Evolutionary conservation across 2,113 vertebrate genomes (phyloP), one percentile per base, ranked within the genome.

Genomic region (Heterotis niloticus): DNA sequence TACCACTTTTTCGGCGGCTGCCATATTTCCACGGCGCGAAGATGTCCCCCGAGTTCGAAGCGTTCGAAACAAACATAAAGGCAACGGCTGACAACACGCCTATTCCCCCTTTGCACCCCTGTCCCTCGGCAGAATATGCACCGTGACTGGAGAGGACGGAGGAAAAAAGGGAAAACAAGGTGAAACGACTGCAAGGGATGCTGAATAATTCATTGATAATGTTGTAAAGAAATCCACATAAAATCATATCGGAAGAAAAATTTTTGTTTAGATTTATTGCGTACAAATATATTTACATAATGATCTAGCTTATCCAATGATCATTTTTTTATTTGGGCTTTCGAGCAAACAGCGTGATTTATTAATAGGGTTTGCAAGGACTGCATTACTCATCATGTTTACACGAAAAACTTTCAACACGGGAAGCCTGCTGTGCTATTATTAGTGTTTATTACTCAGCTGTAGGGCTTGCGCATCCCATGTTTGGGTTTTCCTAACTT

Each of bases 171-270:
- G 23, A 75, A 18, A 72, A 56, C 24, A 74, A 17, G 54, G 23
- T 54, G 52, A 74, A n/a, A 24, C 24, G 10, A 16, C 34, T 34
- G 57, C n/a, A 18, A 56, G 62, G 59, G 20, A 57, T 67, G 28
- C 68, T 80, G 64, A 69, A 76, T 76, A 76, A 80, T 80, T 76
- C 64, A 80, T 68, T 23, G 24, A 28, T 29, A n/a, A 29, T 69
- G 24, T 23, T 56, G 51, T 9, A 64, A n/a, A 80, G 64, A 75
- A 80, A 66, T 67, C 24, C 72, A 67, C 64, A 80, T 80, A 80
- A 68, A 44, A 56, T 79, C 75, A 57, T 56, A 68, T 60, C 59
- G 34, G 26, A 66, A 68, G 64, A 57, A 70, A n/a, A 69, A 59
- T 26, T 78, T 69, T 69, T 75, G 71, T 59, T 64, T 57, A 68